Evolutionary conservation across 2,888 invertebrate species (phyloP).

Genomic region (Thereva unica): DNA sequence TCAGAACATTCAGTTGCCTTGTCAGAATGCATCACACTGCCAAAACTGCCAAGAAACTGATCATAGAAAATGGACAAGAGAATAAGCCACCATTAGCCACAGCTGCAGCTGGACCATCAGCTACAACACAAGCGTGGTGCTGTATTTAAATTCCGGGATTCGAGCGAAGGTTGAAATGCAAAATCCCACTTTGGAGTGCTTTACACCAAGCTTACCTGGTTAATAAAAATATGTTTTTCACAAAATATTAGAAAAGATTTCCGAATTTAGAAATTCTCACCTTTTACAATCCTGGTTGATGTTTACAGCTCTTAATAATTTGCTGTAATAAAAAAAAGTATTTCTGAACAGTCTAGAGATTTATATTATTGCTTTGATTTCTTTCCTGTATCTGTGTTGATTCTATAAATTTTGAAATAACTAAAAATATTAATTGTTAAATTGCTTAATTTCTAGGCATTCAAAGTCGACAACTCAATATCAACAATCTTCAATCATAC

Average conservation of each 20-base stretch:
- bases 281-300: too few species aligned
- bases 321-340: not conserved
- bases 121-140: too few species aligned
- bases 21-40: slow-evolving; percentile 67
- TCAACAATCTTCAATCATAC: slow-evolving; percentile 63
- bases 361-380: not conserved
- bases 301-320: not conserved
- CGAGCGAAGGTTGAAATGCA: too few species aligned
- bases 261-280: too few species aligned
- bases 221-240: too few species aligned
- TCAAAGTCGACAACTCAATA: slow-evolving; percentile 60
- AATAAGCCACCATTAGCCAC: slow-evolving; percentile 47
- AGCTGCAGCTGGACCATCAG: slow-evolving; percentile 42
- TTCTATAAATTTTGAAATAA: not conserved
- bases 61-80: slow-evolving; percentile 55
- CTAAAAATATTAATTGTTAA: slow-evolving; percentile 10
- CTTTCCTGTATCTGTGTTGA: too few species aligned
- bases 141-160: too few species aligned
- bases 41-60: slow-evolving; percentile 59
- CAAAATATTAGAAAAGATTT: too few species aligned
- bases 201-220: too few species aligned
- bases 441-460: slow-evolving; percentile 59
- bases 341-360: not conserved
- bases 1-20: too few species aligned
- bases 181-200: too few species aligned